Percentiles rank a stretch among this genome's conserved stretches.
Conservation (phyloP, 2,113 vertebrate genomes). For the Semnopithecus entellus region DNA sequence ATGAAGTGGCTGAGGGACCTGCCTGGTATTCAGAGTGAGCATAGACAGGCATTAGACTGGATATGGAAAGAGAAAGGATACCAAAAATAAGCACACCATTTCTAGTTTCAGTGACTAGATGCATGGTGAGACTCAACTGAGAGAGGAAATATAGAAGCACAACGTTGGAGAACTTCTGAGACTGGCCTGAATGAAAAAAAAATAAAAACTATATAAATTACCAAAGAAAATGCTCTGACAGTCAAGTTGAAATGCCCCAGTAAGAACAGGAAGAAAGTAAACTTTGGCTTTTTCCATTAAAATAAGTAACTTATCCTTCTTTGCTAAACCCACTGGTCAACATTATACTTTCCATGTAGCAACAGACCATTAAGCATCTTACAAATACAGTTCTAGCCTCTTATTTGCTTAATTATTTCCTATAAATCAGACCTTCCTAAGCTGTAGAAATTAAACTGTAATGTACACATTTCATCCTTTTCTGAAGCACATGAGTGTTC, state of each 20-base stretch:
- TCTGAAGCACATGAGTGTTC: neutral
- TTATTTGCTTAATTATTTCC: conserved; percentile 13
- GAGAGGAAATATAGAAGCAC: neutral
- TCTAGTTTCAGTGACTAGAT: neutral
- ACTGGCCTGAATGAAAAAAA: neutral
- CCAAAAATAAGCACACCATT: neutral
- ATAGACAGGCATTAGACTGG: neutral
- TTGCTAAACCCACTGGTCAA: neutral
- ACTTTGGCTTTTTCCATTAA: neutral
- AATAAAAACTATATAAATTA: neutral
- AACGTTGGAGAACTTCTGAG: neutral
- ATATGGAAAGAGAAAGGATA: neutral
- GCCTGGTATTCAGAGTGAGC: neutral
- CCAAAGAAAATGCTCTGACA: neutral
- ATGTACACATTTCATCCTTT: neutral
- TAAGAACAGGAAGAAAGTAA: conserved; percentile 6
- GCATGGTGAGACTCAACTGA: neutral
- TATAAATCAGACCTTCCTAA: neutral
- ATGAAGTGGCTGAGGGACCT: neutral
- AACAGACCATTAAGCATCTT: neutral
- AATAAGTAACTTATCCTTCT: neutral
- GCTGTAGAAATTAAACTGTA: neutral
- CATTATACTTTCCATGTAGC: neutral
- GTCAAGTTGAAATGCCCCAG: neutral
- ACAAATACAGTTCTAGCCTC: neutral